Evolutionary conservation across 2,113 vertebrate species (phyloP).

Genomic region (Eurystomus gularis): DNA sequence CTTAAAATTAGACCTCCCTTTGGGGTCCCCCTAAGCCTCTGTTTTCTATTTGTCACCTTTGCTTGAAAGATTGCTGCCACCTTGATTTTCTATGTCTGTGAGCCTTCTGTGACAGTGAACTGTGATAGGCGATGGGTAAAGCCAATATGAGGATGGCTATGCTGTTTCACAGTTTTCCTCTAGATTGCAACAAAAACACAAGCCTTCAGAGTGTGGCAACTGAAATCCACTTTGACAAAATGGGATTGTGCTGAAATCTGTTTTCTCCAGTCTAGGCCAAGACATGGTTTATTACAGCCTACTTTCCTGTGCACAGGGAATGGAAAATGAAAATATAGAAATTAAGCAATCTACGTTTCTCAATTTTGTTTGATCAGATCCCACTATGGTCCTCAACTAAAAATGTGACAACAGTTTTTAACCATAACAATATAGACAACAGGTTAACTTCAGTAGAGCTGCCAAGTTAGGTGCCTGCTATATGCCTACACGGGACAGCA

Average conservation of each 20-base stretch:
- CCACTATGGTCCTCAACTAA: neutral
- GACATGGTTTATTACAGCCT: neutral
- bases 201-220: accelerated
- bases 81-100: neutral
- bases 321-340: neutral
- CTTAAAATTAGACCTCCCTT: neutral
- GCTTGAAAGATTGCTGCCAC: neutral
- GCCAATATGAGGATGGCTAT: neutral
- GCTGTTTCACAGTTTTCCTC: neutral
- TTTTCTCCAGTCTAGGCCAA: neutral
- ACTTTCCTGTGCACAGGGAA: neutral
- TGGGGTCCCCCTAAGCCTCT: neutral
- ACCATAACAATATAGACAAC: neutral
- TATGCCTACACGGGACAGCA: accelerated
- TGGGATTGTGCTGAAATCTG: neutral
- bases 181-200: neutral
- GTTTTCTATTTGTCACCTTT: neutral
- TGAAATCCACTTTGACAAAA: neutral
- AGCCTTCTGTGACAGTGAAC: too few relatives aligned
- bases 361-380: neutral
- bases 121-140: neutral
- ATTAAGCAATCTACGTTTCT: neutral
- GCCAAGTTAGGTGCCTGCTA: neutral
- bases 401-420: neutral
- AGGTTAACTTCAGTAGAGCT: neutral